A percentile compares a stretch with the other conserved stretches of the same genome.
Evolutionary conservation across 2,113 vertebrate species (phyloP).

Genomic region (Canis aureus): DNA sequence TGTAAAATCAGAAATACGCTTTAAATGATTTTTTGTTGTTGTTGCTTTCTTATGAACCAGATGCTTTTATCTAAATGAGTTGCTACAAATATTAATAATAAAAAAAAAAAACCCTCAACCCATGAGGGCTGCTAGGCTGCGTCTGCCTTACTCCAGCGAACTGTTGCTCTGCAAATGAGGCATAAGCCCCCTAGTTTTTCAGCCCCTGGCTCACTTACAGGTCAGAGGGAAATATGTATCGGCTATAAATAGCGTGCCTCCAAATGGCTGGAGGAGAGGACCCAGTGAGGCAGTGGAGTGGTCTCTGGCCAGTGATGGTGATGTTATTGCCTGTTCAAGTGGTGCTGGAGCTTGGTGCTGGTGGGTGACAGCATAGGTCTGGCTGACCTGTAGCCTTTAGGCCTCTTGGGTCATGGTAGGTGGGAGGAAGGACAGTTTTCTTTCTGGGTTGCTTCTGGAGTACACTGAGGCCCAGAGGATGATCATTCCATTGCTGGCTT

Average conservation of each 20-base stretch:
- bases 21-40: slow-evolving; percentile 70
- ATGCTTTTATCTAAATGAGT: slow-evolving; percentile 79
- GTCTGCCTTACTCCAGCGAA: not conserved
- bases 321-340: not conserved
- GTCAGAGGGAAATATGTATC: not conserved
- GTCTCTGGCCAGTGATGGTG: rapidly evolving
- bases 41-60: slow-evolving; percentile 67
- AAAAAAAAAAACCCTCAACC: not conserved
- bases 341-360: no score
- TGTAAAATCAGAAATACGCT: slow-evolving; percentile 68
- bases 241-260: not conserved
- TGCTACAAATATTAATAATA: slow-evolving; percentile 58
- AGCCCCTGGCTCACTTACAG: not conserved
- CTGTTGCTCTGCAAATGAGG: not conserved
- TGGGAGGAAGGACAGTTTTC: not conserved
- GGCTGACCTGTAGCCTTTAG: not conserved
- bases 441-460: not conserved
- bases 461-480: not conserved
- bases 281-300: not conserved
- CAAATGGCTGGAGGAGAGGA: not conserved
- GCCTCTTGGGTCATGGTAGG: not conserved
- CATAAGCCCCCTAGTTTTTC: not conserved
- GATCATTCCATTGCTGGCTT: not conserved
- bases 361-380: not conserved
- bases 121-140: slow-evolving; percentile 28